Evolutionary conservation across 2,113 vertebrate species (phyloP).

Genomic region (Emydocephalus ijimae): DNA sequence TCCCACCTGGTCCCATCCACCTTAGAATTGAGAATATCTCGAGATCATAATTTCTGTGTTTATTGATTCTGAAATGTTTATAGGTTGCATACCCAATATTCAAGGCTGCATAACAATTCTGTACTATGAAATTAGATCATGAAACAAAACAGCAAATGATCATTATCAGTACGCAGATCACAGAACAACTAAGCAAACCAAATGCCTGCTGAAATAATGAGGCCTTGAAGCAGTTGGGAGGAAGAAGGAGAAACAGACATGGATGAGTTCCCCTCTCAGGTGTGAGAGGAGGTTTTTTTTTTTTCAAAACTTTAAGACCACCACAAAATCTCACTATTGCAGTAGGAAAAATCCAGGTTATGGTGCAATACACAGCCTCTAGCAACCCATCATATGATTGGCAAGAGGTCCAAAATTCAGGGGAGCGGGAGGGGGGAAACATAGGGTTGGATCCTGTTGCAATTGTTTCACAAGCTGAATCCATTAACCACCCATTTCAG

Average conservation of each 20-base stretch:
- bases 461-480: neutral
- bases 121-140: neutral
- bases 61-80: neutral
- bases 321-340: neutral
- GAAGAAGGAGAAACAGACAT: neutral
- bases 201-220: neutral
- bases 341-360: neutral
- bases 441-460: neutral
- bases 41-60: neutral
- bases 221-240: neutral
- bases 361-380: neutral
- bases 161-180: neutral
- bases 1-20: neutral
- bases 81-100: neutral
- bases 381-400: neutral
- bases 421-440: accelerated
- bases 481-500: neutral
- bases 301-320: neutral
- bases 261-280: neutral
- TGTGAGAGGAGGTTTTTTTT: neutral
- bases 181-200: neutral
- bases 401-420: neutral
- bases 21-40: neutral
- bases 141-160: neutral
- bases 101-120: neutral